Conservation (phyloP, 2,888 invertebrate species). For the Synanthedon vespiformis region DNA sequence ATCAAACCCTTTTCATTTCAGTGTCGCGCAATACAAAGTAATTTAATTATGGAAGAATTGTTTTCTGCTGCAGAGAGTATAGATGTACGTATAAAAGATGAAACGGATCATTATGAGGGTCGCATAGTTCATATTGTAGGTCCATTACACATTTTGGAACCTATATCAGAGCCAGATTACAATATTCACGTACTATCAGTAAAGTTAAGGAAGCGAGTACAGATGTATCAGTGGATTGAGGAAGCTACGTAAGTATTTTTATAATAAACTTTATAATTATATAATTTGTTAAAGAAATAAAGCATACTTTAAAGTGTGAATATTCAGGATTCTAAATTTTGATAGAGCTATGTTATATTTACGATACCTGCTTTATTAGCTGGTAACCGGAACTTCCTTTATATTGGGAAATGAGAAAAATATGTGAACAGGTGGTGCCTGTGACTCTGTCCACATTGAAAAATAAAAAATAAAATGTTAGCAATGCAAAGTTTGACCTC, state of each 20-base stretch:
- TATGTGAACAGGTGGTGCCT: too few species aligned
- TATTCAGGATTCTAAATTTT: too few species aligned
- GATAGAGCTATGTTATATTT: too few species aligned
- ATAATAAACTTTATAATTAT: background rate
- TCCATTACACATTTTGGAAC: constrained; percentile 79
- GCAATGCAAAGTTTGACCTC: too few species aligned
- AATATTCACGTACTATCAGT: constrained; percentile 87
- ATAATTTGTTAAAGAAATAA: too few species aligned
- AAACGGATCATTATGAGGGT: constrained; percentile 77
- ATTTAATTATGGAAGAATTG: constrained; percentile 84
- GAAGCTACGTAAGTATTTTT: constrained; percentile 70
- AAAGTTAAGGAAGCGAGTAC: constrained; percentile 85
- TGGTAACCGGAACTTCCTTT: too few species aligned
- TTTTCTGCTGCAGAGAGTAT: constrained; percentile 60
- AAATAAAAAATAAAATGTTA: too few species aligned
- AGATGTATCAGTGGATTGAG: constrained; percentile 96
- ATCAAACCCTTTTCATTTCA: constrained; percentile 25
- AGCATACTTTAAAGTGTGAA: too few species aligned
- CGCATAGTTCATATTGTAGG: constrained; percentile 83
- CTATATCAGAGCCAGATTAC: constrained; percentile 87
- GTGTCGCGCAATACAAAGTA: constrained; percentile 85
- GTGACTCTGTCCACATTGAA: too few species aligned
- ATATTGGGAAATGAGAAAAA: too few species aligned
- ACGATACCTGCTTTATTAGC: too few species aligned
- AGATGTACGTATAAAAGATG: constrained; percentile 78